Conservation (phyloP, 2,113 vertebrate species). For the Seriola aureovittata region DNA sequence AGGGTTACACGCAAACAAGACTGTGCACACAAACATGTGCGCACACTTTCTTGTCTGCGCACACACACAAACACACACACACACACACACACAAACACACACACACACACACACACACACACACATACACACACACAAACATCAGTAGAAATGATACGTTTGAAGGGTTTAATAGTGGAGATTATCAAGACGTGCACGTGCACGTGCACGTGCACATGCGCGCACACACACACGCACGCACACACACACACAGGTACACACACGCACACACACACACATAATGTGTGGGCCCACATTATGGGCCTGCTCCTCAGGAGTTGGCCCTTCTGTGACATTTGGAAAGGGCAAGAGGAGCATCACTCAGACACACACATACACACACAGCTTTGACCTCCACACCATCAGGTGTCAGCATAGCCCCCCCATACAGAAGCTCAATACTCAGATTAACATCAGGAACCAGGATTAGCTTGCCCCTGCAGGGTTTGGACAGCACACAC, state of each 20-base stretch:
- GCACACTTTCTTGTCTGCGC: conserved; percentile 16
- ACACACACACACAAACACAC: conserved; percentile 45
- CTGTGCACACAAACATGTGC: conserved; percentile 15
- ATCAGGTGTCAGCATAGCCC: conserved; percentile 71
- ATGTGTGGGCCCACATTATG: conserved; percentile 57
- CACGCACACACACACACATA: conserved; percentile 25
- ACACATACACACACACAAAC: conserved; percentile 29
- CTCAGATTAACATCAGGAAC: conserved; percentile 79
- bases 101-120: conserved; percentile 46
- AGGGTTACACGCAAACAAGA: conserved; percentile 29
- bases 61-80: conserved; percentile 27
- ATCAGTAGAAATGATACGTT: conserved; percentile 51
- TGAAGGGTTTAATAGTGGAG: conserved; percentile 64
- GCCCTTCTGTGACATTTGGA: conserved; percentile 83
- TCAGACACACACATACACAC: conserved; percentile 35
- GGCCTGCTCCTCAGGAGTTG: conserved; percentile 72
- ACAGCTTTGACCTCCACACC: conserved; percentile 75
- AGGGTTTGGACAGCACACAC: conserved; percentile 74
- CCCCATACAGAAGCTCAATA: conserved; percentile 72
- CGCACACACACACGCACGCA: neutral
- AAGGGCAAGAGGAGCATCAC: conserved; percentile 77
- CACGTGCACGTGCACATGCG: conserved; percentile 20
- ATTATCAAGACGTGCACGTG: conserved; percentile 46
- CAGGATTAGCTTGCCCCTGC: conserved; percentile 71
- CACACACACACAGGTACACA: neutral